Evolutionary conservation across 2,113 vertebrate genomes (phyloP).

Genomic region (Petromus typicus): DNA sequence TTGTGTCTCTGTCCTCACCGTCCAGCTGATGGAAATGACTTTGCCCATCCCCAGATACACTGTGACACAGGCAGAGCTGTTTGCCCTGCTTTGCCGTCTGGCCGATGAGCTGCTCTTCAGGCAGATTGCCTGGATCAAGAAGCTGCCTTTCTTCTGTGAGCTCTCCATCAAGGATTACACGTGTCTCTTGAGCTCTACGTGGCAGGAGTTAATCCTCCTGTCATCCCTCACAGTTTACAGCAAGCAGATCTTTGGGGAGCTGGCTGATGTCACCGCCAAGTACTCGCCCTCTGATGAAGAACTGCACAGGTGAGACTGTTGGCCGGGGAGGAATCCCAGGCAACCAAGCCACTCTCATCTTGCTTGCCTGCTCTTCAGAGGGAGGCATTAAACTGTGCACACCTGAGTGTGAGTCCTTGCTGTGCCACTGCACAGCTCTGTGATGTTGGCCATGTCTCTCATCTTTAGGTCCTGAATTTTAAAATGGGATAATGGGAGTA

Average conservation of each 20-base stretch:
- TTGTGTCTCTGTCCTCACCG: neutral
- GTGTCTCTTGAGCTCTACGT: constrained; percentile 97
- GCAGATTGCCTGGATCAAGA: constrained; percentile 99
- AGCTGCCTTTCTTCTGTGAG: constrained; percentile 98
- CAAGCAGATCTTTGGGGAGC: constrained; percentile 97
- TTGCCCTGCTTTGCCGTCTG: constrained; percentile 96
- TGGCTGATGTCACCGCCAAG: constrained; percentile 96
- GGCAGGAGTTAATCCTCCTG: constrained; percentile 98
- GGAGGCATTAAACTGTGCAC: neutral
- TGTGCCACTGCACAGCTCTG: neutral
- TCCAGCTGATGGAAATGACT: constrained; percentile 52
- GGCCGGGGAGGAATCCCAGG: neutral
- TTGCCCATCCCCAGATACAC: constrained; percentile 90
- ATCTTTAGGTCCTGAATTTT: constrained; percentile 29
- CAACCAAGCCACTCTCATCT: neutral
- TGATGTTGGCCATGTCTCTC: constrained; percentile 14
- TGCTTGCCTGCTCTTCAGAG: neutral
- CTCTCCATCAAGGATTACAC: constrained; percentile 99
- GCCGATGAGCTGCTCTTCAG: constrained; percentile 98
- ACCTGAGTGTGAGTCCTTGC: neutral
- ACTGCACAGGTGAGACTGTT: constrained; percentile 93
- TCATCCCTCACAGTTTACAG: constrained; percentile 98
- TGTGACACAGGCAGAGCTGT: constrained; percentile 98
- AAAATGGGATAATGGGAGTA: neutral
- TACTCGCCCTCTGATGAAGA: constrained; percentile 97